phyloP scores from a whole-genome alignment of 1,140 invertebrate genomes.

The Drosophila lini region DNA sequence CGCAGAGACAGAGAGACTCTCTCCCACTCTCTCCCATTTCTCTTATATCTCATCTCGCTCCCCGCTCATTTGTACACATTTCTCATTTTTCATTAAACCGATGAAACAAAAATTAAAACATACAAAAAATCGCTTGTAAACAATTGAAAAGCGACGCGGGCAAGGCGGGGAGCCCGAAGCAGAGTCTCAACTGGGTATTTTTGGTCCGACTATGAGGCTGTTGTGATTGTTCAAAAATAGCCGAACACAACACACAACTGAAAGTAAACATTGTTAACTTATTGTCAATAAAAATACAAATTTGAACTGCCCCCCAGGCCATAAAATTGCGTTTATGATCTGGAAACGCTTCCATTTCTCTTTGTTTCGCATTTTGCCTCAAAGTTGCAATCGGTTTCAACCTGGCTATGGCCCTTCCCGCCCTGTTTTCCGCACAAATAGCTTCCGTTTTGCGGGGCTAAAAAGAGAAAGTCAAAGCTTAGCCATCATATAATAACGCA shows the following conservation, averaged over 20 bases:
- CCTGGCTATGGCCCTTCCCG: conserved; percentile 12
- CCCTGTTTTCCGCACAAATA: conserved; percentile 18
- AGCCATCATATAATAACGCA: conserved; percentile 56
- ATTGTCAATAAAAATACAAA: conserved; percentile 79
- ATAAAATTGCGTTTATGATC: conserved; percentile 75
- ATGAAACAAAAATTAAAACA: conserved; percentile 55
- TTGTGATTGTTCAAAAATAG: conserved; percentile 73
- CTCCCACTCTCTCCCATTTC: conserved; percentile 15
- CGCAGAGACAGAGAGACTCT: conserved; percentile 44
- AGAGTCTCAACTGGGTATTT: conserved; percentile 20
- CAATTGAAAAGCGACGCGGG: conserved; percentile 40
- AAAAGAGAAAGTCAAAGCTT: conserved; percentile 27
- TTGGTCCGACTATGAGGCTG: conserved; percentile 19
- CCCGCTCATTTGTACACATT: conserved; percentile 48
- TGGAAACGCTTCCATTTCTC: conserved; percentile 57
- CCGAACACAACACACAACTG: conserved; percentile 46
- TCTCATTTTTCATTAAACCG: conserved; percentile 51
- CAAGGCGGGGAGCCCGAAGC: conserved; percentile 13
- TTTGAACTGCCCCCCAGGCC: conserved; percentile 50
- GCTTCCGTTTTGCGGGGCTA: conserved; percentile 45
- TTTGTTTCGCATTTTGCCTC: conserved; percentile 31
- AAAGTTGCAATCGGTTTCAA: conserved; percentile 41
- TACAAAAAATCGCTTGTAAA: conserved; percentile 62
- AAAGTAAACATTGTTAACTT: conserved; percentile 81
- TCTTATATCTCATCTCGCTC: conserved; percentile 10